phyloP scores from a whole-genome alignment of 2,888 invertebrate genomes.

The Suillia variegata region DNA sequence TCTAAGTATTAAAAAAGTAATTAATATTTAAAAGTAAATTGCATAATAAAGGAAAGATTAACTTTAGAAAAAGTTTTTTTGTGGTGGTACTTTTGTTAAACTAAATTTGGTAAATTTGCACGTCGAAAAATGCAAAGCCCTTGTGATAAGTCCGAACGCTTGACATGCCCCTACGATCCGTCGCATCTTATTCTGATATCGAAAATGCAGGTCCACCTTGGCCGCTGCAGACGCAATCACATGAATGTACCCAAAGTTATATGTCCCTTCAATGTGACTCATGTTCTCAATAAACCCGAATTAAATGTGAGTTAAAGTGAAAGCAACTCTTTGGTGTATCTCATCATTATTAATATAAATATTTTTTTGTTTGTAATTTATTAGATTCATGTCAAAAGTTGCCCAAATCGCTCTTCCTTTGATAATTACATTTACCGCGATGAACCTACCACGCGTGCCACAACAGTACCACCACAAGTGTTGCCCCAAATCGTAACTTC shows the following conservation, averaged over 20 bases:
- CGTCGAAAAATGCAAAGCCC: too few relatives aligned
- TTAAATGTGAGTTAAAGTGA: slow-evolving; percentile 25
- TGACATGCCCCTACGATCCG: slow-evolving; percentile 66
- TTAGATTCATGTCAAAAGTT: slow-evolving; percentile 35
- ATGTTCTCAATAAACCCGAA: slow-evolving; percentile 32
- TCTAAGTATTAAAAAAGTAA: too few relatives aligned
- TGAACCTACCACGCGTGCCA: background rate
- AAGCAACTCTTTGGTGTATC: background rate
- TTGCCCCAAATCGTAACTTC: slow-evolving; percentile 22
- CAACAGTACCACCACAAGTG: slow-evolving; percentile 8
- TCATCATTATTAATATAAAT: slow-evolving; percentile 3
- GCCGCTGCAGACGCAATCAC: slow-evolving; percentile 32
- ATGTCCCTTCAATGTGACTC: slow-evolving; percentile 36
- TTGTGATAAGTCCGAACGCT: too few relatives aligned
- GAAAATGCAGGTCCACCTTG: slow-evolving; percentile 35
- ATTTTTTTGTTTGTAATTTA: too few relatives aligned
- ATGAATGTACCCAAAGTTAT: slow-evolving; percentile 24
- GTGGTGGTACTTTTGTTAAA: too few relatives aligned
- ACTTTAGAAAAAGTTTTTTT: too few relatives aligned
- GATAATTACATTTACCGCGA: slow-evolving; percentile 29
- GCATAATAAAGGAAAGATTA: too few relatives aligned
- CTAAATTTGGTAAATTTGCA: too few relatives aligned
- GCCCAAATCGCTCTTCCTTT: slow-evolving; percentile 30
- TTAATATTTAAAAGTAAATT: too few relatives aligned
- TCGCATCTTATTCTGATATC: slow-evolving; percentile 46